Conservation (phyloP, 2,888 invertebrate genomes). For the Peribatodes rhomboidaria region DNA sequence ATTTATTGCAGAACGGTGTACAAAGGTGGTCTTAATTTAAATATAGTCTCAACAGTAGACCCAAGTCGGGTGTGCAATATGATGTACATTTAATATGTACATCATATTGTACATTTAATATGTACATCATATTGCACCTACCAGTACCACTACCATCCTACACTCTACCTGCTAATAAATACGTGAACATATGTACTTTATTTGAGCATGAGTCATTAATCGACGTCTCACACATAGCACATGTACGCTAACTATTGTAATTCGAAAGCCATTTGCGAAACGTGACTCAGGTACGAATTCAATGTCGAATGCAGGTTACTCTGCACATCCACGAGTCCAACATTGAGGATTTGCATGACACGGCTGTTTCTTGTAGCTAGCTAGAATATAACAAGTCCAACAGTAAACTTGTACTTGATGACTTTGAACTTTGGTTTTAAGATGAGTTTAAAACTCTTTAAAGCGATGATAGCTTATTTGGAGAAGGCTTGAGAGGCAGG, state of each 20-base stretch:
- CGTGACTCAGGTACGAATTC: constrained; percentile 38
- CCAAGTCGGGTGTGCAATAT: no score
- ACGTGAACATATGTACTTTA: constrained; percentile 35
- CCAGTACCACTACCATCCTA: neutral
- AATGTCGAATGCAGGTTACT: constrained; percentile 36
- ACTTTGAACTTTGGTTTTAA: neutral
- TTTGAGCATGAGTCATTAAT: constrained; percentile 41
- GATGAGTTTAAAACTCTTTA: no score
- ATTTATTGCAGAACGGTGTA: no score
- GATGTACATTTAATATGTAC: no score
- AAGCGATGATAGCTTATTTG: no score
- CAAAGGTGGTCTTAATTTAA: no score
- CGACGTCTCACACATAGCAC: constrained; percentile 32
- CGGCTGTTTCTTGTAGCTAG: neutral
- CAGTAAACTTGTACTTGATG: neutral
- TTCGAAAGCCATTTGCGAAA: constrained; percentile 37
- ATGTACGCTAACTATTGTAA: constrained; percentile 37
- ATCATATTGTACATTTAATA: no score
- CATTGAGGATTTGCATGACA: constrained; percentile 9
- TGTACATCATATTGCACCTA: no score
- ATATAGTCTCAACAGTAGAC: no score
- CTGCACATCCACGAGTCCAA: constrained; percentile 11
- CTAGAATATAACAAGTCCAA: neutral
- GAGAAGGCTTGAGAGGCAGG: no score
- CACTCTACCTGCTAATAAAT: constrained; percentile 26